Evolutionary conservation across 2,113 vertebrate species (phyloP).

Genomic region (Loxodonta africana): DNA sequence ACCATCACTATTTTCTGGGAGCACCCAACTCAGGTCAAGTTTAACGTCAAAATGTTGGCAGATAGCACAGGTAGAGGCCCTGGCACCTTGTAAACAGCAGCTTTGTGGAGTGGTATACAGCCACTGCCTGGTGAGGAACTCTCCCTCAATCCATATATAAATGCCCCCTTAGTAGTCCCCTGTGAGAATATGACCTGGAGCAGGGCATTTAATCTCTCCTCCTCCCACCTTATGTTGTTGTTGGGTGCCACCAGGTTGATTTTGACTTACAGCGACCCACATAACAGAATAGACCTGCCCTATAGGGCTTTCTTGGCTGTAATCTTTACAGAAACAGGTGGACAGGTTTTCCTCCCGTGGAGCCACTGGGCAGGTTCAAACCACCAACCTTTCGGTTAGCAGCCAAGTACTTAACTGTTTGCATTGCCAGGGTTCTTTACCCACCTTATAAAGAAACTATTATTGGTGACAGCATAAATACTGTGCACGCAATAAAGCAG

Average conservation of each 20-base stretch:
- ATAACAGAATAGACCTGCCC: not conserved
- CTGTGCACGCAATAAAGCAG: not conserved
- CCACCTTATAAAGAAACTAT: not conserved
- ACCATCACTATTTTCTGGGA: not conserved
- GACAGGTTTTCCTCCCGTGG: not conserved
- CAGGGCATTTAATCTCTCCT: not conserved
- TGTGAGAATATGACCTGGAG: not conserved
- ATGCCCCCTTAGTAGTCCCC: not conserved
- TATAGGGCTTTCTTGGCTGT: not conserved
- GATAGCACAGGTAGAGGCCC: not conserved
- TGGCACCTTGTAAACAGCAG: not conserved
- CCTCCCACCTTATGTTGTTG: not conserved
- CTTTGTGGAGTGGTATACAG: not conserved
- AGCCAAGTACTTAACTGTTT: not conserved
- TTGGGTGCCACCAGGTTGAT: not conserved
- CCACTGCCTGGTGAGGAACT: not conserved
- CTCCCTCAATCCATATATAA: not conserved
- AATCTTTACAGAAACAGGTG: not conserved
- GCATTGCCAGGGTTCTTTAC: not conserved
- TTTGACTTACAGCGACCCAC: not conserved
- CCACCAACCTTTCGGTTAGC: not conserved
- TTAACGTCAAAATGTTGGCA: not conserved
- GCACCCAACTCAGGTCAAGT: not conserved
- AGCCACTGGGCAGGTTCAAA: not conserved
- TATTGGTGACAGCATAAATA: not conserved